A percentile compares a stretch with the other conserved stretches of the same genome.
Conservation (phyloP, 2,113 vertebrate species). For the Phainopepla nitens region DNA sequence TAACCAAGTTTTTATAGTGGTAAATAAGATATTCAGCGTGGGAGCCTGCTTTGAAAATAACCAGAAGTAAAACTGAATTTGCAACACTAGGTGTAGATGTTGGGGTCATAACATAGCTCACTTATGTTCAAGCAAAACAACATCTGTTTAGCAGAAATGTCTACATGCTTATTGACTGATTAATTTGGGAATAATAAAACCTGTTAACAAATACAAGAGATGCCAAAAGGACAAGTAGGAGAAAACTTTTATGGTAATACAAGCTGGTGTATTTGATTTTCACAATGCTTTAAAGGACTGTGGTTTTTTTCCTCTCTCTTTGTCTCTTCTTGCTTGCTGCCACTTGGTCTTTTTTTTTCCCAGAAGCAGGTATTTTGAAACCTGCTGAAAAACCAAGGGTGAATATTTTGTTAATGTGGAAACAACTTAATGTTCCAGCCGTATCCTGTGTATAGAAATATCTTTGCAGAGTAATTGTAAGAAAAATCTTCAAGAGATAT, state of each 20-base stretch:
- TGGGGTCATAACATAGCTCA: background rate
- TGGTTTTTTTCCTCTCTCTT: accelerated
- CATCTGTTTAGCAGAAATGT: background rate
- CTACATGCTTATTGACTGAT: background rate
- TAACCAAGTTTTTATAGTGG: background rate
- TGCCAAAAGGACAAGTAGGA: background rate
- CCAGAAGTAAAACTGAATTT: background rate
- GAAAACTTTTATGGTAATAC: background rate
- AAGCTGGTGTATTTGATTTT: background rate
- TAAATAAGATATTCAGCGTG: background rate
- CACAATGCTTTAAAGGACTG: background rate
- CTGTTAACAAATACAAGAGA: background rate
- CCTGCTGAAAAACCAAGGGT: background rate
- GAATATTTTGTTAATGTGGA: background rate
- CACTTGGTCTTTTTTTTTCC: background rate
- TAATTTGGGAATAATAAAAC: background rate
- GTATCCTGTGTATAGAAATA: background rate
- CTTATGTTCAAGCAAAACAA: background rate
- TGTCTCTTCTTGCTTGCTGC: background rate
- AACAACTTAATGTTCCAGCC: background rate
- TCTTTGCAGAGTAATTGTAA: background rate
- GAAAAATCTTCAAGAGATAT: background rate
- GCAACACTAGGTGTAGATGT: background rate
- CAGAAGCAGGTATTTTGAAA: background rate
- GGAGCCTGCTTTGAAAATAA: background rate